phyloP scores from a whole-genome alignment of 2,113 vertebrate genomes.

The Corythoichthys haematopterus region DNA sequence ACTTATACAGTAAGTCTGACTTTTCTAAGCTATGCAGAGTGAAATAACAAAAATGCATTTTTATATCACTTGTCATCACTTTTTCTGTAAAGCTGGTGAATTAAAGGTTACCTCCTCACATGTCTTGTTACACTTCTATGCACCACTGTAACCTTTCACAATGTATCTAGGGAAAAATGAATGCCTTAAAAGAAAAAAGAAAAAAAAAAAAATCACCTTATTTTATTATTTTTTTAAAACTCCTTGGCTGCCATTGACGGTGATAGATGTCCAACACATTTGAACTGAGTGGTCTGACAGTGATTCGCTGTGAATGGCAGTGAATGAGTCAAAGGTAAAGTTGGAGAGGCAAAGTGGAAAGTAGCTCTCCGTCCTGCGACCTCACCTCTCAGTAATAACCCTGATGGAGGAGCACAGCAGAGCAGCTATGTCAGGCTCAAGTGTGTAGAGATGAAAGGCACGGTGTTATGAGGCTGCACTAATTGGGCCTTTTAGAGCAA shows the following conservation, averaged over 20 bases:
- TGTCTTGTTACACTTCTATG: background rate
- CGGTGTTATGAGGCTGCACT: slow-evolving; percentile 60
- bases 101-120: background rate
- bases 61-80: background rate
- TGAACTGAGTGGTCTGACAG: no score
- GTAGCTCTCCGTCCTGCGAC: slow-evolving; percentile 13
- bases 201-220: background rate
- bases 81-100: background rate
- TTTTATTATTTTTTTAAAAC: background rate
- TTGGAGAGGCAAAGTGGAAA: slow-evolving; percentile 5
- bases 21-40: background rate
- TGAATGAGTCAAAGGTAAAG: background rate
- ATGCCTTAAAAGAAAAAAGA: background rate
- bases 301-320: background rate
- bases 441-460: slow-evolving; percentile 62
- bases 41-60: background rate
- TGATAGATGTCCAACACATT: no score
- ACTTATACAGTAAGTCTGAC: background rate
- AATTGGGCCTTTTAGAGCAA: slow-evolving; percentile 63
- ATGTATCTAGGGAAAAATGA: background rate
- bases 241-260: no score
- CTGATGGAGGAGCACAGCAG: slow-evolving; percentile 13
- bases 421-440: slow-evolving; percentile 24
- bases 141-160: background rate
- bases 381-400: slow-evolving; percentile 31